These are phyloP conservation scores for Callipepla californica DNA, from an alignment of 2,113 vertebrate species.

Conservation along the genomic window DNA sequence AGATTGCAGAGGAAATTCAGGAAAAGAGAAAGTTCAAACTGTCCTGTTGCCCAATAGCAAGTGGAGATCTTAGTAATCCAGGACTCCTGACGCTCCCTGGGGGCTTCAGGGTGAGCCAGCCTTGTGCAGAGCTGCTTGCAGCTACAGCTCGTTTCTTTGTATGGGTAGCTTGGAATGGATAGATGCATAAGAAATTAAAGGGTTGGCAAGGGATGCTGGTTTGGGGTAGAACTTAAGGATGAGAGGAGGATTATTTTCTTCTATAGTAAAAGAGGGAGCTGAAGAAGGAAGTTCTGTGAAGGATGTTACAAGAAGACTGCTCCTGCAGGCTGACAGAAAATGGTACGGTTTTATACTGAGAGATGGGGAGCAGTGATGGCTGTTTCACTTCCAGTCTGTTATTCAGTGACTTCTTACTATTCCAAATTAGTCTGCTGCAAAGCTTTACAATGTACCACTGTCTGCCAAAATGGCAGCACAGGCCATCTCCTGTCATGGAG, in stretches of 20 bases:
- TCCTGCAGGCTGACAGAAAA: not conserved
- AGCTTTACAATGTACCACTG: not conserved
- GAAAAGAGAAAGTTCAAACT: not conserved
- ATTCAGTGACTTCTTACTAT: not conserved
- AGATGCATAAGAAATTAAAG: conserved; percentile 40
- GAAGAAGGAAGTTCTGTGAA: not conserved
- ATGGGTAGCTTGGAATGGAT: not conserved
- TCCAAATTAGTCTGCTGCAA: not conserved
- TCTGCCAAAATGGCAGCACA: not conserved
- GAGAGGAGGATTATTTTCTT: not conserved
- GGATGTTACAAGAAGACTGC: not conserved
- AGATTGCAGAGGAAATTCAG: not conserved
- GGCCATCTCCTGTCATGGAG: not conserved
- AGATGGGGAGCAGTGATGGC: not conserved
- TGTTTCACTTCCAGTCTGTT: not conserved
- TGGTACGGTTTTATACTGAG: not conserved
- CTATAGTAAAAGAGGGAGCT: not conserved
- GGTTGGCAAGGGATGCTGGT: not conserved
- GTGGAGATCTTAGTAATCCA: not conserved
- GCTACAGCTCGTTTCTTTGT: conserved; percentile 27
- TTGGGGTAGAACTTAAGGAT: not conserved
- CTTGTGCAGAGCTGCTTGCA: not conserved
- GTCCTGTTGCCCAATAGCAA: not conserved
- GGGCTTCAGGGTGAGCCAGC: conserved; percentile 8
- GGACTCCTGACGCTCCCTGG: not conserved